Evolutionary conservation across 2,113 vertebrate genomes (phyloP).

Genomic region (Thalassarche chlororhynchos): DNA sequence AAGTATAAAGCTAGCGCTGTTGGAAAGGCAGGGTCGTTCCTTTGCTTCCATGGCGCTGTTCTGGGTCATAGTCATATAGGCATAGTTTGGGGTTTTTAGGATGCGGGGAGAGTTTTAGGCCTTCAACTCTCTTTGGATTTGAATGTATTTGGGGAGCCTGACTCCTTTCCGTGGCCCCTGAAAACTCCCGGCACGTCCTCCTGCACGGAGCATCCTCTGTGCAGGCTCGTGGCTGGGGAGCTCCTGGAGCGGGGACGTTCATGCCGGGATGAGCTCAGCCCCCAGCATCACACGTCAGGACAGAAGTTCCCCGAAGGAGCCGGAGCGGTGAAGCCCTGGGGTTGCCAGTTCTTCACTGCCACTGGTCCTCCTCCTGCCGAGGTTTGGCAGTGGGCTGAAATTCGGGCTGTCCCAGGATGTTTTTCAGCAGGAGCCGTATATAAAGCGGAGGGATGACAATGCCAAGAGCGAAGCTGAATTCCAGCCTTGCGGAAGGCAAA

Average conservation of each 20-base stretch:
- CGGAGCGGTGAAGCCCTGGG: rapidly evolving
- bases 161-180: not conserved
- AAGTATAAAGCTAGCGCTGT: not conserved
- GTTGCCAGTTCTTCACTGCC: not conserved
- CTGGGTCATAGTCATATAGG: not conserved
- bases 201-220: not conserved
- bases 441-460: not conserved
- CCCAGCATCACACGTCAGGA: rapidly evolving
- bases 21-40: not conserved
- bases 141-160: not conserved
- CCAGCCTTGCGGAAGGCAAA: not conserved
- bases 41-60: rapidly evolving
- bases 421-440: not conserved
- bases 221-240: not conserved
- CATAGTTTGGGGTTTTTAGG: not conserved
- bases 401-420: rapidly evolving
- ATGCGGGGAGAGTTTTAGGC: not conserved
- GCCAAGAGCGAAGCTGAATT: not conserved
- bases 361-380: rapidly evolving
- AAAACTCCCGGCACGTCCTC: not conserved
- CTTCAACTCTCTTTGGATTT: not conserved
- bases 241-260: rapidly evolving
- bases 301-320: not conserved
- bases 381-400: not conserved
- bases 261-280: not conserved